Evolutionary conservation across 1,140 invertebrate species (phyloP), one percentile per base, ranked within the genome.

Genomic region (Druon quercuslanigerum): DNA sequence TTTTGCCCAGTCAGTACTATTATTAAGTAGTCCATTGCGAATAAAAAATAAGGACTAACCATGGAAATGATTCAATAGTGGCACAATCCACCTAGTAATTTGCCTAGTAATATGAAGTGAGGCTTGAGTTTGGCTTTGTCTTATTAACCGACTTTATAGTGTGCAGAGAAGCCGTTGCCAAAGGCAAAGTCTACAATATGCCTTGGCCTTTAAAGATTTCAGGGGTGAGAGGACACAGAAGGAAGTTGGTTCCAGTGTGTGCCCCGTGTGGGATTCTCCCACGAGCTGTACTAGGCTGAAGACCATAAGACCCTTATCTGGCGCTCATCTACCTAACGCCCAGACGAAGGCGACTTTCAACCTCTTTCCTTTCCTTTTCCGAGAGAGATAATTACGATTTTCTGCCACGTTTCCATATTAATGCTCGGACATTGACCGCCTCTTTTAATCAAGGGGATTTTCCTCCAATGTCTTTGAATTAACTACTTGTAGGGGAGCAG

Each of bases 181-280:
- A 46, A 46, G 60, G 60, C 60, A 66, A 46, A 66, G 74, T 71
- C 73, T 72, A 50, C 50, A 72, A 75, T 72, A 75, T 75, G 71
- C 74, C 75, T 79, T 74, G 73, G 60, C 60, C 60, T 66, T 66
- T 66, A 78, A 83, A 85, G 79, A 81, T 83, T 85, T 83, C 77
- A 82, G 79, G 82, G 82, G 82, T 80, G 80, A 85, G 77, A 80
- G 80, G 82, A 82, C 73, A 80, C 72, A 73, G 60, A 54, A 77
- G 78, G 76, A 72, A 81, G 82, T 82, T 83, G 85, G 89, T 91
- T 91, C 89, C 90, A 89, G 87, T 91, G 86, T 79, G 85, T 91
- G 90, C 86, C 77, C 83, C 84, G 88, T 91, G 90, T 91, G 90
- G 87, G 90, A 91, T 77, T 88, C 84, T 91, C 90, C 85, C 90